Evolutionary conservation across 1,140 invertebrate species (phyloP).

Genomic region (Caenorhabditis brenneri): DNA sequence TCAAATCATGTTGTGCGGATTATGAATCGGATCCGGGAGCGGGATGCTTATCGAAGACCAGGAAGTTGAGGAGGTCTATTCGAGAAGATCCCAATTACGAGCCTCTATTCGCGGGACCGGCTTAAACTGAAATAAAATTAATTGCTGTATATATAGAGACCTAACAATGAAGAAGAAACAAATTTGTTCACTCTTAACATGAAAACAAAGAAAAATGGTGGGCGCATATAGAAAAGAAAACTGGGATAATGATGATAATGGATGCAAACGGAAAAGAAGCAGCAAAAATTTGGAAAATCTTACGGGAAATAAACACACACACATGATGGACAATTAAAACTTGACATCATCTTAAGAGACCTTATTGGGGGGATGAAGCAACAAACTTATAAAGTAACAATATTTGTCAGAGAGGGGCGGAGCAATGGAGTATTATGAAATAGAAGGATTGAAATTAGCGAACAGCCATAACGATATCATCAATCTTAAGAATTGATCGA

Average conservation of each 20-base stretch:
- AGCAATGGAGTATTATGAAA: not conserved
- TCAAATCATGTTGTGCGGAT: not conserved
- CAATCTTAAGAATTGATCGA: conserved; percentile 96
- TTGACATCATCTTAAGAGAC: conserved; percentile 39
- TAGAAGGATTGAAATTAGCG: conserved; percentile 43
- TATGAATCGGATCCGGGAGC: not conserved
- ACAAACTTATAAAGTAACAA: conserved; percentile 33
- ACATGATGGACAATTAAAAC: conserved; percentile 28
- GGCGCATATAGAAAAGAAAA: not conserved
- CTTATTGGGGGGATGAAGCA: conserved; percentile 1
- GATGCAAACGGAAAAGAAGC: not conserved
- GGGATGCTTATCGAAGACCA: too few relatives aligned
- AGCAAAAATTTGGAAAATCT: not conserved
- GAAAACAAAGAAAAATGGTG: not conserved
- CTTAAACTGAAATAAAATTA: too few relatives aligned
- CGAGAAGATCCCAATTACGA: too few relatives aligned
- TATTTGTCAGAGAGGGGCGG: not conserved
- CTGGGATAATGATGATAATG: not conserved
- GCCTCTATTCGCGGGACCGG: too few relatives aligned
- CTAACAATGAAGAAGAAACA: not conserved
- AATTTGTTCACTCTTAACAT: not conserved
- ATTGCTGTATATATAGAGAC: not conserved
- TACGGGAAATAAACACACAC: not conserved
- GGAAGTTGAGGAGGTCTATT: too few relatives aligned
- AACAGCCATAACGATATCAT: conserved; percentile 82